Evolutionary conservation across 2,797 vertebrate genomes (phyloP), one percentile per base, ranked within the genome.

Genomic region (Gouania willdenowi): DNA sequence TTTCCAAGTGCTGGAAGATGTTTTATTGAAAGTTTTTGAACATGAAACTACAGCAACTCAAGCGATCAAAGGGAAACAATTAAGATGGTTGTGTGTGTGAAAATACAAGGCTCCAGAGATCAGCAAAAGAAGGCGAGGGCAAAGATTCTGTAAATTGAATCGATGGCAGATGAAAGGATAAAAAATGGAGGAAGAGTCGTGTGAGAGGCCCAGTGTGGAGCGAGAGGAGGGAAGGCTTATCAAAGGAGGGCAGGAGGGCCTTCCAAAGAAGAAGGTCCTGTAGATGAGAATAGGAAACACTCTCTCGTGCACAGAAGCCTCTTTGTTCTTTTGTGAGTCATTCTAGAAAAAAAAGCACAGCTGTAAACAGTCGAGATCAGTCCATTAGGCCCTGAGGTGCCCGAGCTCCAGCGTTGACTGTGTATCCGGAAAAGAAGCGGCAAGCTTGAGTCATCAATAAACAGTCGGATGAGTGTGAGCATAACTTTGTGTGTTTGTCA

Each of bases 381-480:
- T 82, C 72, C 71, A 82, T 83, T 75, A 81, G 75, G 61, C 72
- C 78, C 66, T 3, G 72, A 83, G 77, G 75, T 77, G 73, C 73
- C 68, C 66, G 67, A 66, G 70, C 69, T 63, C 52, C 66, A 68
- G 46, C 54, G 78, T 79, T 77, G 72, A 81, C 75, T 81, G 71
- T 65, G 80, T 77, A 70, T 82, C 78, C 71, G 73, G 73, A 82
- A 72, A 28, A 75, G 64, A 46, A 79, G 79, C 58, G 73, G 80
- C 73, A 83, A 77, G 66, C 77, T 76, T 85, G 78, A 85, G 78
- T 85, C 82, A 85, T 85, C 80, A 77, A 81, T 82, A 83, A 85
- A 82, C 68, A 74, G 75, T 72, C 53, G 44, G 71, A 83, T 75
- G 61, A 66, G 71, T 71, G 73, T 61, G 59, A 66, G 25, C 21